Evolutionary conservation across 2,888 invertebrate species (phyloP), one percentile per base, ranked within the genome.

Genomic region (Synanthedon myopaeformis): DNA sequence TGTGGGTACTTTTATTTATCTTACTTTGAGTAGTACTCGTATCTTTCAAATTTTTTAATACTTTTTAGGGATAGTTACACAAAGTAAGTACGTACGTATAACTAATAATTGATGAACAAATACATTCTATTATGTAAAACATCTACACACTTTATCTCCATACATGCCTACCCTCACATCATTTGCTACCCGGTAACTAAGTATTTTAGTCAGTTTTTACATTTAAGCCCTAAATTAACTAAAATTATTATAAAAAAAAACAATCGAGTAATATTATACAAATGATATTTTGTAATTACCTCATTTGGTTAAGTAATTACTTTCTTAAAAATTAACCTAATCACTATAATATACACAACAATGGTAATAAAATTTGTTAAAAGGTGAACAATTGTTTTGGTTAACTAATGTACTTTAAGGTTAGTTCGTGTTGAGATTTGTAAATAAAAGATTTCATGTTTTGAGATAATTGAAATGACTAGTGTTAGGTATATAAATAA

Each of bases 331-430:
- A 79, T 71, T 76, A 80, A 74, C 72, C 69, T 76, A 79, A 73
- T 55, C 63, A 68, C 70, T 50, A 72, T 67, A 75, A 66, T 75
- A 74, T 74, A 49, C 35, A 82, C 81, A 85, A 85, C 83, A 67
- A n/a, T 75, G 77, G 75, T 76, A 73, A 84, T 85, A 86, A 82
- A 86, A 84, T 86, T 84, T 83, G 73, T 82, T 81, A 82, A 83
- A 72, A 72, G 74, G 72, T 78, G 78, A 85, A 85, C 84, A 85
- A 84, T 82, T 59, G 67, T 75, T 85, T 86, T 86, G 85, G 86
- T 84, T 82, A 83, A 76, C 80, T 35, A 35, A 76, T 59, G 50
- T 45, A 51, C 66, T 76, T 76, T 74, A 75, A 69, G 61, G 64
- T 69, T 68, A 72, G 64, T 59, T 61, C 59, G 61, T 60, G 11